These are phyloP conservation scores for Nymphalis urticae DNA, from an alignment of 2,888 invertebrate species.

Conservation along the genomic window DNA sequence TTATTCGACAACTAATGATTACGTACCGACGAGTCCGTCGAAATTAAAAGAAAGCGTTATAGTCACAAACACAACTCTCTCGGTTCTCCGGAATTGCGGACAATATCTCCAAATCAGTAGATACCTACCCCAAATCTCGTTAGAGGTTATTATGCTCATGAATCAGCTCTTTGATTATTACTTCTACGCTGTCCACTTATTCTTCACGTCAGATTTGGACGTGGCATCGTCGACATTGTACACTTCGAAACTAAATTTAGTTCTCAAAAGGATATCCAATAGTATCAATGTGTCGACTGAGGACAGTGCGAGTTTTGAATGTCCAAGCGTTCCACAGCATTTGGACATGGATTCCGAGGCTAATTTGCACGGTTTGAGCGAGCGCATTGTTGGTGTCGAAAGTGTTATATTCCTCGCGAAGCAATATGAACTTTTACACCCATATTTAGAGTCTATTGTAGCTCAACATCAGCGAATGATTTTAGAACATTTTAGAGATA, in stretches of 20 bases:
- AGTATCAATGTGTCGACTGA: constrained; percentile 77
- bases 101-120: constrained; percentile 96
- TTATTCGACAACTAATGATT: constrained; percentile 36
- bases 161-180: constrained; percentile 97
- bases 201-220: constrained; percentile 90
- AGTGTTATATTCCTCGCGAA: constrained; percentile 94
- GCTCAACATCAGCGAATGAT: constrained; percentile 85
- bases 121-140: constrained; percentile 92
- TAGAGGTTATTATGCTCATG: constrained; percentile 94
- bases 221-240: constrained; percentile 81
- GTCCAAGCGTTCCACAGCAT: constrained; percentile 59
- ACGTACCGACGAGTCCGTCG: constrained; percentile 55
- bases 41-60: constrained; percentile 81
- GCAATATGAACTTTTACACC: constrained; percentile 92
- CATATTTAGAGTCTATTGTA: constrained; percentile 92
- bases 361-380: constrained; percentile 89
- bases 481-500: constrained; percentile 86
- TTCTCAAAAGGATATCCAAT: constrained; percentile 89
- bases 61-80: constrained; percentile 95
- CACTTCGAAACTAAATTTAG: constrained; percentile 86
- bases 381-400: constrained; percentile 95
- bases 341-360: constrained; percentile 79
- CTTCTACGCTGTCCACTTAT: constrained; percentile 92
- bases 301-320: constrained; percentile 49
- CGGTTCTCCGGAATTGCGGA: constrained; percentile 93